Evolutionary conservation across 2,888 invertebrate genomes (phyloP), one percentile per base, ranked within the genome.

Genomic region (Nephrotoma appendiculata): DNA sequence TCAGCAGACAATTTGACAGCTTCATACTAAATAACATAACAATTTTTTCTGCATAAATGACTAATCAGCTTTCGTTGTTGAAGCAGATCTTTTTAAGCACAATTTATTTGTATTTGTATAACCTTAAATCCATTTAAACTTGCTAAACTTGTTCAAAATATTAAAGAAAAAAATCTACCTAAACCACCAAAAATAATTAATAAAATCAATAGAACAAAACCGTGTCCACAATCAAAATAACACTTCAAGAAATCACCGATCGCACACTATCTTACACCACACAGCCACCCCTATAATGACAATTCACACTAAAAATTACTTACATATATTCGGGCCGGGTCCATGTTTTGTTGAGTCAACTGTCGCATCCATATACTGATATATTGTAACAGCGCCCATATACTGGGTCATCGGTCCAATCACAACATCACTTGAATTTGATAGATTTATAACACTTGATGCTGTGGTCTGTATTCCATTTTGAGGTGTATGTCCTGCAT

Each of bases 321-420:
- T 42, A 84, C 84, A 43, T 42, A 84, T 84, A n/a, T 84, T 84
- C 6, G 84, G 84, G 0, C 43, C 43, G 71, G 19, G 31, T 84
- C 86, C 86, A 45, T 45, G 45, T 31, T 90, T 90, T 87, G 90
- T 89, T 2, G 90, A 89, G 87, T 91, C 90, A 52, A 91, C 91
- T 19, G 91, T 91, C 85, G 91, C 91, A 87, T 92, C 92, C 91
- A 91, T 91, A 87, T 92, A 92, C 87, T 92, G 92, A 87, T 92
- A 92, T 87, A 93, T 93, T 9, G 92, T 93, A 5, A 93, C 93
- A 15, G 93, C 92, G 42, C 92, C 93, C 88, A 92, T 92, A 88
- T 92, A 93, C 87, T 93, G 93, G 86, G 93, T 93, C 90, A 92
- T 92, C 41, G 93, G 92, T 1, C 93, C 93, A 87, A 93, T 92